Base-by-base conservation (phyloP, 2,888 invertebrate genomes). In the Mechanitis mazaeus region DNA sequence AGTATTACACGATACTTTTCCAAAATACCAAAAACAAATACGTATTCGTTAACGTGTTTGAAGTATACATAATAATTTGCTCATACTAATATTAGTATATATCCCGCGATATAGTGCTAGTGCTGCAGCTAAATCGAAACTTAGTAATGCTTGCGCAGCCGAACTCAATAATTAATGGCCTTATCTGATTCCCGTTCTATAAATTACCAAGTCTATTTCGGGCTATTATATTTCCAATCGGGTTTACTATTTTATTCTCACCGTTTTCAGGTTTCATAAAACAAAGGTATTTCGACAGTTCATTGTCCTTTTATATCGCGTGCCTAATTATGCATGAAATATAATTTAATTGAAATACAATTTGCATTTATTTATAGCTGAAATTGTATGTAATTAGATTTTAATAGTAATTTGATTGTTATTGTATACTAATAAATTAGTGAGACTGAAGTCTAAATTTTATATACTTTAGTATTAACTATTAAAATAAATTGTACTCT, bases 151-250 rank as follows among this genome's bases (percentile, higher is more conserved):
- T 38, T 57, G 60, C 54, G 55, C 56, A 59, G 60, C 58, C 58
- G 57, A 60, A 59, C 50, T 65, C 54, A 61, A 59, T 63, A 65
- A 63, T 61, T 63, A 76, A 82, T 77, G 72, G 77, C 73, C 72
- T 76, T 77, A 81, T 79, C 79, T 79, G 76, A 80, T 80, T 78
- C 77, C 77, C 73, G 75, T 75, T 75, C 75, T 76, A 85, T 84
- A 82, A 84, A 83, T 84, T 79, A 81, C 78, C 72, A 75, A 79
- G 57, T 76, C 79, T 78, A 74, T 79, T 78, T 73, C 73, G 61
- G 65, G 64, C 72, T 69, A 82, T 83, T 82, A 80, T 83, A 80
- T 80, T 76, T 74, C 69, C 69, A 71, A 74, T 71, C 72, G 72
- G 72, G 71, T 84, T 83, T 82, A 84, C 76, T 58, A 60, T 61